Base-by-base conservation (phyloP, 2,888 invertebrate species). In the Eutolmus rufibarbis region DNA sequence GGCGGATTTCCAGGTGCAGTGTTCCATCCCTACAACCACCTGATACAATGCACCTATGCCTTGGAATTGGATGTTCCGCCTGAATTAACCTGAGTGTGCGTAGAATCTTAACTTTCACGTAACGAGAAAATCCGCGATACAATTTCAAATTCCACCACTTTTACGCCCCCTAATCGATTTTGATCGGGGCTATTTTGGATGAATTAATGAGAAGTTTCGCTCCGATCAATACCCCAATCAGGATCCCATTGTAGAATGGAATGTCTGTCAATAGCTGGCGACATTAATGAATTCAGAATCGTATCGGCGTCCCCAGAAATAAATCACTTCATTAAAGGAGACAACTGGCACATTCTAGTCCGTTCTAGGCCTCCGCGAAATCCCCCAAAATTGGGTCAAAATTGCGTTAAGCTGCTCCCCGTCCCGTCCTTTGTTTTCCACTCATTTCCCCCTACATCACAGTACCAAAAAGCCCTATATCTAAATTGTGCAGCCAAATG, bases 221-320 rank as follows among this genome's bases (percentile, higher is more conserved):
- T 0, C 40, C 19, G 77, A 77, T 77, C 40, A 37, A 77, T 77
- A 77, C 31, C 40, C 77, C 77, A 77, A 77, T 77, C 40, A 77
- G n/a, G 34, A 77, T 12, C 40, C 40, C 19, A 40, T 37, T 40
- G 37, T 77, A 34, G 23, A 19, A 40, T 34, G 19, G 40, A n/a
- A 40, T 37, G n/a, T 12, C 77, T 77, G 37, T 77, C 40, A 77
- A 40, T 34, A 40, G 31, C 8, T 77, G 77, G 77, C 5, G 77
- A 40, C 77, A 40, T 77, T 77, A 77, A 77, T 77, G 77, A 77
- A 40, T 77, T 77, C 77, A 40, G 40, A 77, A 77, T 77, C 66
- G 34, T 77, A 5, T 40, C 37, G 77, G 76, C 5, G 40, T 77
- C 40, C 37, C 34, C 7, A 23, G 77, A 77, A 37, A 77, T 77